These are phyloP conservation scores for Otus sunia DNA, from an alignment of 2,113 vertebrate genomes.

Conservation along the genomic window DNA sequence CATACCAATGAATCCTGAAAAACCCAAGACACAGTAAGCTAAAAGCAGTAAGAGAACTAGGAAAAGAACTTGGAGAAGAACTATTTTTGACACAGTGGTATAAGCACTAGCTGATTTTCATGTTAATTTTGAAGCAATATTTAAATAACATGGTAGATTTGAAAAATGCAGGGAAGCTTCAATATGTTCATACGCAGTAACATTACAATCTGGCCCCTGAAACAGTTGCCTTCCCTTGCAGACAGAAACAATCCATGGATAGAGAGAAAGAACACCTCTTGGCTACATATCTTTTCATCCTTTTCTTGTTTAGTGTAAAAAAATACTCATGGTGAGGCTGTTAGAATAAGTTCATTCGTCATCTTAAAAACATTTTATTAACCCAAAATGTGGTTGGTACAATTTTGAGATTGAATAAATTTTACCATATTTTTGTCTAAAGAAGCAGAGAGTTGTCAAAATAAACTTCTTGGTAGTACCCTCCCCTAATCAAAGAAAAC, in stretches of 20 bases:
- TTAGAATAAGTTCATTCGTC: not conserved
- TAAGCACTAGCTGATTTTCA: not conserved
- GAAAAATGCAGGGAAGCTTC: not conserved
- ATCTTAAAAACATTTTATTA: not conserved
- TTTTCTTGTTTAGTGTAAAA: not conserved
- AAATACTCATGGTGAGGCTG: not conserved
- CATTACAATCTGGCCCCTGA: not conserved
- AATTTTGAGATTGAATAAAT: not conserved
- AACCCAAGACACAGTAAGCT: fast-evolving
- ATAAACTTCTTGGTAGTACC: not conserved
- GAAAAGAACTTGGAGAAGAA: not conserved
- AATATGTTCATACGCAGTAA: not conserved
- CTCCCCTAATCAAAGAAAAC: not conserved
- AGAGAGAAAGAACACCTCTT: not conserved
- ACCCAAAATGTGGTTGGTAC: not conserved
- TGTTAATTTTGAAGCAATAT: not conserved
- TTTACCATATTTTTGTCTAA: not conserved
- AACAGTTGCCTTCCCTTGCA: not conserved
- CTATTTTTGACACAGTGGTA: not conserved
- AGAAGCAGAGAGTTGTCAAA: not conserved
- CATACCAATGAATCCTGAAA: not conserved
- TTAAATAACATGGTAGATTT: not conserved
- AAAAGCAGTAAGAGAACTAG: not conserved
- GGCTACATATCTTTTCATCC: not conserved
- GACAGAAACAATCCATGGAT: not conserved